Evolutionary conservation across 2,113 vertebrate genomes (phyloP).

Genomic region (Bostrychus sinensis): DNA sequence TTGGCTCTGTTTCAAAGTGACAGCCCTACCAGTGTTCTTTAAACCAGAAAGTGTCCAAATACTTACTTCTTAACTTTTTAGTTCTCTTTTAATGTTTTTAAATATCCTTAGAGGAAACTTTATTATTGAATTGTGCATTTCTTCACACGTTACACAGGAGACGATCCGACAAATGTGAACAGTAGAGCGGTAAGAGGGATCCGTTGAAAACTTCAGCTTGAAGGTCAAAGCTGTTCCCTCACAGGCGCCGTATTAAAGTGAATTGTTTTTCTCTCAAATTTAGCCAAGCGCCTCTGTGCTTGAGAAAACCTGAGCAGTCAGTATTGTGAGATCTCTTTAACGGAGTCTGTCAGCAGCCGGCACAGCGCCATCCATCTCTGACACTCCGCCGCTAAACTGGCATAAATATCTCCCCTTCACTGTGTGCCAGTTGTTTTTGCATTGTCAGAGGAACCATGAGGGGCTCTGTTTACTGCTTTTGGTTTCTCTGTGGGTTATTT

Average conservation of each 20-base stretch:
- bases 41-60: too few species aligned
- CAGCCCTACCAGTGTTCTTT: too few species aligned
- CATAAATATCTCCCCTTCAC: constrained; percentile 67
- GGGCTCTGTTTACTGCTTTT: constrained; percentile 33
- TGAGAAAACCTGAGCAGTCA: constrained; percentile 57
- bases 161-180: constrained; percentile 43
- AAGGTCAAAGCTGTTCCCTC: constrained; percentile 53
- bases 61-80: too few species aligned
- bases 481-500: constrained; percentile 15
- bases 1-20: too few species aligned
- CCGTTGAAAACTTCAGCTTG: constrained; percentile 30
- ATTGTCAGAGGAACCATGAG: constrained; percentile 52
- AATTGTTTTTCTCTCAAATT: constrained; percentile 53
- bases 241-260: constrained; percentile 1
- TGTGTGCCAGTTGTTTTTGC: constrained; percentile 60
- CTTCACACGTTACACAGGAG: constrained; percentile 8
- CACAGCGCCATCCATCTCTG: constrained; percentile 64
- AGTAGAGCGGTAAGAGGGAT: constrained; percentile 30
- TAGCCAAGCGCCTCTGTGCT: constrained; percentile 42
- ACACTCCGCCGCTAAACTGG: constrained; percentile 63
- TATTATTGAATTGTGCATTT: too few species aligned
- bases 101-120: too few species aligned
- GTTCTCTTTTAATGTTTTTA: too few species aligned
- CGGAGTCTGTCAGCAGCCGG: constrained; percentile 60
- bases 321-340: constrained; percentile 60